Percentiles rank a stretch among this genome's conserved stretches.
Evolutionary conservation across 2,888 invertebrate genomes (phyloP).

Genomic region (Hyppa rectilinea): DNA sequence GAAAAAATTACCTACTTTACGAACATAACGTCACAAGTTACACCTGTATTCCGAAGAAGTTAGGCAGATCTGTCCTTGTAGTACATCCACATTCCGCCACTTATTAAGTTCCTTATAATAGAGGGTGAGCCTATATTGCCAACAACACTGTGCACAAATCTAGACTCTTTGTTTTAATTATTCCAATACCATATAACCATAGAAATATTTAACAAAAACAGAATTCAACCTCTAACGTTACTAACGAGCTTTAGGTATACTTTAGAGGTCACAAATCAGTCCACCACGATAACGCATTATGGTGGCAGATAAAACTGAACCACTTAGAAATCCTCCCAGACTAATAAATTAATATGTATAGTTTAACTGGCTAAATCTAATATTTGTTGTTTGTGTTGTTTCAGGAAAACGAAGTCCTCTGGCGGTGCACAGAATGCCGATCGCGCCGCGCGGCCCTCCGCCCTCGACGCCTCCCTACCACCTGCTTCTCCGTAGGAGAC

Average conservation of each 20-base stretch:
- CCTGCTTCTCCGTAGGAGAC: conserved; percentile 87
- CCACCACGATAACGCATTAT: background rate
- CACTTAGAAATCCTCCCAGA: background rate
- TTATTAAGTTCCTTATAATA: too few relatives aligned
- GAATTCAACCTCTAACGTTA: too few relatives aligned
- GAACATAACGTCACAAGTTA: too few relatives aligned
- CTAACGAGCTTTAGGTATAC: background rate
- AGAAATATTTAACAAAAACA: too few relatives aligned
- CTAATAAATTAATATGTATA: background rate
- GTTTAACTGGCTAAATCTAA: background rate
- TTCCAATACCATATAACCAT: too few relatives aligned
- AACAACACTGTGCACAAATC: too few relatives aligned
- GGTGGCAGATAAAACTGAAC: background rate
- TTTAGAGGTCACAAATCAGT: background rate
- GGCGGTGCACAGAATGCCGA: conserved; percentile 88
- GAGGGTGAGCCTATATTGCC: too few relatives aligned
- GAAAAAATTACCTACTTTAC: too few relatives aligned
- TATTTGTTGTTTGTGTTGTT: conserved; percentile 78
- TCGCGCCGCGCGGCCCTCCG: conserved; percentile 90
- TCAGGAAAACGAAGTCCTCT: conserved; percentile 83
- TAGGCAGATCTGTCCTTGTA: too few relatives aligned
- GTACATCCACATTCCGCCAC: too few relatives aligned
- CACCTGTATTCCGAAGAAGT: too few relatives aligned
- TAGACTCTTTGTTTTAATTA: too few relatives aligned
- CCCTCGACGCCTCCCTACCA: conserved; percentile 86